A percentile compares a stretch with the other conserved stretches of the same genome.
These are phyloP conservation scores for Philereme vetulata DNA, from an alignment of 2,888 invertebrate species.

Conservation along the genomic window DNA sequence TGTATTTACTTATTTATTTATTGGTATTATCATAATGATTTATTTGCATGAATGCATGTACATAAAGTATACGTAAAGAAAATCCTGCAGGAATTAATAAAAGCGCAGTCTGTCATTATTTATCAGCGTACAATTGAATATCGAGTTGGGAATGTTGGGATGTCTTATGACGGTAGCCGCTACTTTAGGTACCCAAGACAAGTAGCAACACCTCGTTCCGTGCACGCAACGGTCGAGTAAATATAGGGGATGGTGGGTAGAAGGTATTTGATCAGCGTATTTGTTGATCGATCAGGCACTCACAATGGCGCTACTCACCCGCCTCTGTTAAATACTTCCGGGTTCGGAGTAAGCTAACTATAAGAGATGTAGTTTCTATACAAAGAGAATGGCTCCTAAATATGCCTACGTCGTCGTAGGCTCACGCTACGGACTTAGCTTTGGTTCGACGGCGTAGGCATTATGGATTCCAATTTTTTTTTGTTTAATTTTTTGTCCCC, in stretches of 20 bases:
- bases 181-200: background rate
- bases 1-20: too few species aligned
- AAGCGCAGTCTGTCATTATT: too few species aligned
- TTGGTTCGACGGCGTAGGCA: background rate
- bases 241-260: constrained; percentile 50
- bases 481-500: too few species aligned
- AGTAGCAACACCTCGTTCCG: constrained; percentile 28
- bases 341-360: constrained; percentile 32
- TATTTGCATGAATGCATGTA: too few species aligned
- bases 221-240: constrained; percentile 52
- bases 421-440: background rate
- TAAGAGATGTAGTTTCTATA: constrained; percentile 12
- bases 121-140: too few species aligned
- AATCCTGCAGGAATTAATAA: too few species aligned
- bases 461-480: background rate
- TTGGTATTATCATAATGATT: too few species aligned
- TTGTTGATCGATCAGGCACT: constrained; percentile 52
- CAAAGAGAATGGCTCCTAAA: constrained; percentile 1
- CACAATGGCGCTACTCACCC: constrained; percentile 40
- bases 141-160: too few species aligned
- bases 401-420: too few species aligned
- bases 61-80: too few species aligned
- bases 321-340: constrained; percentile 39
- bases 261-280: constrained; percentile 58
- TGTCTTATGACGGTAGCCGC: too few species aligned